A percentile compares a stretch with the other conserved stretches of the same genome.
These are phyloP conservation scores for Teleogryllus occipitalis DNA, from an alignment of 1,140 invertebrate genomes.

Conservation along the genomic window DNA sequence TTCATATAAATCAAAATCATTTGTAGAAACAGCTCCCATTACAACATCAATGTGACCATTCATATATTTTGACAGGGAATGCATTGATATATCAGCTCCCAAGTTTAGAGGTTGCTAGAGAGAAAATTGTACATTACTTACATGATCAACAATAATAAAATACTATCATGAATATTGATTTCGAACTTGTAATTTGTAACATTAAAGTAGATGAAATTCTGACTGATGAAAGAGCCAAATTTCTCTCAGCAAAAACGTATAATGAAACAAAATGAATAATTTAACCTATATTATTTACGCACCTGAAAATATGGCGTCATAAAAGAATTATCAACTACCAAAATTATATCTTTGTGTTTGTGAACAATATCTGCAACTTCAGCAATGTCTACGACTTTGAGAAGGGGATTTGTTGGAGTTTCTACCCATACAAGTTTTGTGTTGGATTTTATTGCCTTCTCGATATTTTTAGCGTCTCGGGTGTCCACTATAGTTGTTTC, in stretches of 20 bases:
- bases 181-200: constrained; percentile 15
- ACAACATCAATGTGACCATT: constrained; percentile 97
- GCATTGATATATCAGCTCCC: constrained; percentile 86
- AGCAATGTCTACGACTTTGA: constrained; percentile 86
- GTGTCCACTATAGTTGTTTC: constrained; percentile 72
- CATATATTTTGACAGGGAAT: constrained; percentile 97
- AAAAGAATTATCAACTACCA: constrained; percentile 98
- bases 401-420: constrained; percentile 92
- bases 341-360: constrained; percentile 59
- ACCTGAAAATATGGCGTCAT: constrained; percentile 89
- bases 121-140: constrained; percentile 11
- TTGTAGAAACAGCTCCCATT: constrained; percentile 84
- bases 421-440: constrained; percentile 97
- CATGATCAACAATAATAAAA: not conserved
- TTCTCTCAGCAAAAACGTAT: too few relatives aligned
- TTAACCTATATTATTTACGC: constrained; percentile 36
- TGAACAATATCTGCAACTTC: constrained; percentile 58
- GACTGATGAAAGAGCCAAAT: too few relatives aligned
- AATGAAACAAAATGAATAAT: too few relatives aligned
- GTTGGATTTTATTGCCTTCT: constrained; percentile 63
- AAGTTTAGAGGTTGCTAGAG: constrained; percentile 70
- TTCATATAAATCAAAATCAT: constrained; percentile 59
- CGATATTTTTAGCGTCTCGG: constrained; percentile 55
- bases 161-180: constrained; percentile 30
- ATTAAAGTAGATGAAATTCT: too few relatives aligned